Percentiles rank a stretch among this genome's conserved stretches.
Conservation (phyloP, 1,140 invertebrate species). For the Mizuhopecten yessoensis region DNA sequence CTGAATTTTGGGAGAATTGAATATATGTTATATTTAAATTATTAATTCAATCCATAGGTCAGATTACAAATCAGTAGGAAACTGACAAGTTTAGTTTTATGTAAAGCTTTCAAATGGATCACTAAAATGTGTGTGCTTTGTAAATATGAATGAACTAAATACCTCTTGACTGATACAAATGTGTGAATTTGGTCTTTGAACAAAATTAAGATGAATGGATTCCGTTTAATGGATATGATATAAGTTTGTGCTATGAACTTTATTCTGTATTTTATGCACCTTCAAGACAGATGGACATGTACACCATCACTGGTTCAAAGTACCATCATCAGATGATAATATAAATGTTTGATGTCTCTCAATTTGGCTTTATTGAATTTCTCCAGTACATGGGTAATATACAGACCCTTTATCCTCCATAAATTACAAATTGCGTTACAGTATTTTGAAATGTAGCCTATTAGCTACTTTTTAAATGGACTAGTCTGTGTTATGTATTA, state of each 20-base stretch:
- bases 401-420: not conserved
- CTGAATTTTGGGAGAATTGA: too few relatives aligned
- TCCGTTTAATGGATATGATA: not conserved
- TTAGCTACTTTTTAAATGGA: not conserved
- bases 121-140: not conserved
- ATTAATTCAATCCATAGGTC: too few relatives aligned
- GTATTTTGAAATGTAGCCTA: not conserved
- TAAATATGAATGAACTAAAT: not conserved
- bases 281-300: not conserved
- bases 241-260: not conserved
- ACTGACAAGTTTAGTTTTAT: not conserved
- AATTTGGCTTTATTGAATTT: conserved; percentile 1
- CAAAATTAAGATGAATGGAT: not conserved
- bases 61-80: too few relatives aligned
- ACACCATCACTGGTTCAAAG: not conserved
- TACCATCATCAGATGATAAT: not conserved
- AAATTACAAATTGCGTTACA: not conserved
- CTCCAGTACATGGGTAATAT: not conserved
- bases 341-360: not conserved
- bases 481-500: not conserved
- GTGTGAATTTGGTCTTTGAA: not conserved
- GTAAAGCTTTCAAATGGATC: not conserved
- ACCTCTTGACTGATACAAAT: not conserved
- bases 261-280: not conserved
- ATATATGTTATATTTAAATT: too few relatives aligned